Evolutionary conservation across 2,113 vertebrate genomes (phyloP).

Genomic region (Pimephales promelas): DNA sequence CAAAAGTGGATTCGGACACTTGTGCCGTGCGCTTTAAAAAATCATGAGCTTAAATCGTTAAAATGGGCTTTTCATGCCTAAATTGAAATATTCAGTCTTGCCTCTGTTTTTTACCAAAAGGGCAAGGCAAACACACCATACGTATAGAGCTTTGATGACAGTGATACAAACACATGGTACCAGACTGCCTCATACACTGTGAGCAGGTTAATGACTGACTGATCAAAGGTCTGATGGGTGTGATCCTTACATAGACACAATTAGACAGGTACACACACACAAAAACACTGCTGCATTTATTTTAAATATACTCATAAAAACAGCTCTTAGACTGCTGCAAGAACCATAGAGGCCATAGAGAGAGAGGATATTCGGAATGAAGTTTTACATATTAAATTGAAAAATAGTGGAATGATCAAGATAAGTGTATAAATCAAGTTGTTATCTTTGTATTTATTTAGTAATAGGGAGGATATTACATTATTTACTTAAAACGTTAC

Average conservation of each 20-base stretch:
- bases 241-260: constrained; percentile 14
- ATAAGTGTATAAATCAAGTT: neutral
- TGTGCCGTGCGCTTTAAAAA: too few species aligned
- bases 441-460: neutral
- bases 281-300: neutral
- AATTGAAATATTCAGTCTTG: neutral
- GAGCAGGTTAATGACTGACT: constrained; percentile 37
- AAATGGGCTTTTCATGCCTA: neutral
- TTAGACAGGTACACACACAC: neutral
- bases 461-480: neutral
- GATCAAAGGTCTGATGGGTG: constrained; percentile 46
- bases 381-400: neutral
- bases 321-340: neutral
- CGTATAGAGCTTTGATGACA: neutral
- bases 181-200: neutral
- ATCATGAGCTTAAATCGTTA: too few species aligned
- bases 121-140: neutral
- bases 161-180: neutral
- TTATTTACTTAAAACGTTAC: neutral
- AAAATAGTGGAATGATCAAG: neutral
- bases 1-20: too few species aligned
- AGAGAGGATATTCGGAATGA: neutral
- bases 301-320: neutral
- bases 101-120: neutral
- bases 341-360: neutral